Evolutionary conservation across 2,888 invertebrate species (phyloP), one percentile per base, ranked within the genome.

Genomic region (Polietes domitor): DNA sequence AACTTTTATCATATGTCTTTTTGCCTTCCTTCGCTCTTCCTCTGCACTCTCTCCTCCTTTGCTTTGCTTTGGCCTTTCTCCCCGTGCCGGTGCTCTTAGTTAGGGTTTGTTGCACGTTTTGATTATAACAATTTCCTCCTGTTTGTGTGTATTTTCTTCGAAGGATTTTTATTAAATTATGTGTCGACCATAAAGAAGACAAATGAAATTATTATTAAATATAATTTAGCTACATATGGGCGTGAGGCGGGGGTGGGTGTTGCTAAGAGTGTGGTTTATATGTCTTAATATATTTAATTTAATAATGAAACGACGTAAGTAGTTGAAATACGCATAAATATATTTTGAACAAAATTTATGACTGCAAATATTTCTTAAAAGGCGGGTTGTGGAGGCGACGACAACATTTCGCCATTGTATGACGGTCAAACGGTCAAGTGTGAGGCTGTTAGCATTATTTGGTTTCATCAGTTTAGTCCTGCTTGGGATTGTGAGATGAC

Each of bases 141-240:
- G 43, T 10, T 43, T 24, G 15, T 12, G 28, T 28, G 26, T 28
- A n/a, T n/a, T 28, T 17, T 26, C 15, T 24, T 0, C 68, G 21
- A 41, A 41, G 43, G 68, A 68, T 68, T 68, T 63, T 61, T 50
- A 80, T 63, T 71, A 63, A 71, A 63, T 80, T 80, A 47, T 41
- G 37, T 63, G 53, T 41, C 43, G 41, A 21, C 53, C 71, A 71
- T 63, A 63, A 76, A 65, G 17, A 72, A 76, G 80, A 65, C 76
- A 80, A 76, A 72, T 72, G 63, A 76, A 75, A 75, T 53, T 71
- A 80, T 80, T 75, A 80, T 76, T 72, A 76, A 63, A 63, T 55
- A 55, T 71, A 76, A 76, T 76, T 63, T 55, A 76, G 63, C 21
- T 43, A 1, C 21, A 21, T 24, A 37, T 68, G 63, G 47, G 19